These are phyloP conservation scores for Mercenaria mercenaria DNA, from an alignment of 1,140 invertebrate genomes.

Conservation along the genomic window DNA sequence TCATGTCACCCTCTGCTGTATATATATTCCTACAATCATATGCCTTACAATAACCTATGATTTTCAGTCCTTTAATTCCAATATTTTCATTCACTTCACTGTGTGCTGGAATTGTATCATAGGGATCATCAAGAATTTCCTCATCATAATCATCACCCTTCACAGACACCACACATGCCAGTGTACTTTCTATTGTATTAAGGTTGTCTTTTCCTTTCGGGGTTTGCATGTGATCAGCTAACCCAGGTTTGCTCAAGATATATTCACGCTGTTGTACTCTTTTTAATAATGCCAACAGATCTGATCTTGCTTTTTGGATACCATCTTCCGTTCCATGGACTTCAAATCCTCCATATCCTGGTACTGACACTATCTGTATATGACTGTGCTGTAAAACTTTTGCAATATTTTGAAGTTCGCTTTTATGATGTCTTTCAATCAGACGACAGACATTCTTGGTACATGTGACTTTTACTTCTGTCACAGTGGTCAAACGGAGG, in stretches of 20 bases:
- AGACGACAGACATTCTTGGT: not conserved
- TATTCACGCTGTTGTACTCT: constrained; percentile 14
- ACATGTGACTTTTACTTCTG: not conserved
- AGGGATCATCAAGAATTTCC: not conserved
- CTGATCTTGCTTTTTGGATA: not conserved
- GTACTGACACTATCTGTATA: not conserved
- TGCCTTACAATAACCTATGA: not conserved
- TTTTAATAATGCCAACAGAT: not conserved
- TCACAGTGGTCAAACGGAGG: not conserved
- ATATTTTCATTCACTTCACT: not conserved
- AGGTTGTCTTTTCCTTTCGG: constrained; percentile 37
- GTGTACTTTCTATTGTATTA: not conserved
- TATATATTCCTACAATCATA: constrained; percentile 32
- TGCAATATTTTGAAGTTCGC: not conserved
- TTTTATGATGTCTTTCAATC: constrained; percentile 13
- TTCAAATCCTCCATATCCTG: constrained; percentile 2
- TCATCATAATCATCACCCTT: constrained; percentile 12
- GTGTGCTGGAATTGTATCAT: not conserved
- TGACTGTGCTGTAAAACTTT: not conserved
- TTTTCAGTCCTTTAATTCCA: not conserved
- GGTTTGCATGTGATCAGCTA: constrained; percentile 10
- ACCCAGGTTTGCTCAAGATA: not conserved
- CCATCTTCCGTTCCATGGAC: constrained; percentile 31
- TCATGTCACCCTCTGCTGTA: constrained; percentile 24
- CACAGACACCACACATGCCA: not conserved